Base-by-base conservation (phyloP, 1,140 invertebrate genomes). In the Pogonus chalceus region DNA sequence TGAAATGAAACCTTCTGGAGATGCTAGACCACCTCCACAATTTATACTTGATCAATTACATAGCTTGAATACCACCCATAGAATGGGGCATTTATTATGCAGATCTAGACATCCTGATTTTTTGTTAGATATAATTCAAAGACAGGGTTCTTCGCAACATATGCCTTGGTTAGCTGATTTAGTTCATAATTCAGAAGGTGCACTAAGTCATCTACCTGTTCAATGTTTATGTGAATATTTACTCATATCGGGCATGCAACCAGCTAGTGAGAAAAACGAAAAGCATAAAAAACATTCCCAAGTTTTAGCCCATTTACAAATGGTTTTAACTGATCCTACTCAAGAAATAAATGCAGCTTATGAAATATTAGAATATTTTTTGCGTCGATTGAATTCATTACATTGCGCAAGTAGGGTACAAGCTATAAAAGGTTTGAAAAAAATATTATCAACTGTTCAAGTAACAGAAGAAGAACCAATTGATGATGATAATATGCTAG, bases 111-210 rank as follows among this genome's bases (percentile, higher is more conserved):
- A 88, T 65, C 94, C 94, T 0, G 93, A 96, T 69, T 89, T 97
- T 63, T 75, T 98, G 10, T 72, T 97, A 48, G 90, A 96, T 64
- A 90, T 97, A 46, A 96, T 97, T 66, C 87, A 93, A 58, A 71
- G 90, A 52, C 86, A 86, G 65, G 90, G 89, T 22, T 85, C 90
- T 10, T 87, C 84, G 18, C 88, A 91, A 57, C 90, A 93, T 20
- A 96, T 98, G 92, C 92, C 94, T 2, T 98, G 94, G 94, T 74
- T 98, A 31, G 91, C 92, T 12, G 92, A 96, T 68, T 72, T 98
- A 23, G 90, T 98, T 12, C 88, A 94, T 59, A 92, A 88, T 58
- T 91, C 88, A 60, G 91, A 95, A 64, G 84, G 89, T 2, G 88
- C 89, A n/a, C 75, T 85, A 1, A 82, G 87, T 63, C 86, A 92